Base-by-base conservation (phyloP, 2,888 invertebrate genomes). In the Micoletzkya japonica region DNA sequence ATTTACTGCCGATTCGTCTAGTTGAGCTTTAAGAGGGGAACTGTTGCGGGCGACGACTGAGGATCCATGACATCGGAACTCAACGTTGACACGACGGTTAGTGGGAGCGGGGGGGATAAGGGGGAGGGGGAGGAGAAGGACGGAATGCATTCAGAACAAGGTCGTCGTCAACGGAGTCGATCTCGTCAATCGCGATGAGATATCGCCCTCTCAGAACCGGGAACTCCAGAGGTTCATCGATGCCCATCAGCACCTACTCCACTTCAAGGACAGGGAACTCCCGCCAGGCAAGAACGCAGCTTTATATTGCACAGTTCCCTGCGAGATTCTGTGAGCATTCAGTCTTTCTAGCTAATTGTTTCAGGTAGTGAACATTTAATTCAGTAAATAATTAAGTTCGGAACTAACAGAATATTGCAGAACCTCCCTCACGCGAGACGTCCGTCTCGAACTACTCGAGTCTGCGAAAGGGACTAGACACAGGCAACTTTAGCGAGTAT, bases 151-250 rank as follows among this genome's bases (percentile, higher is more conserved):
- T n/a, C 68, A 83, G 81, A 80, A 78, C 63, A 84, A 83, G 74
- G 74, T 84, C 17, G 76, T 77, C 32, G 76, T 83, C n/a, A 85
- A 84, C 66, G 84, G 84, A 7, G 81, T 81, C 14, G 82, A 82
- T 60, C 67, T 84, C 24, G 37, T 84, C 50, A 84, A 84, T 49
- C 79, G 80, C 1, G 77, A 81, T 37, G 82, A 84, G 58, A 71
- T 84, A 7, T 82, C 82, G 4, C 69, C 73, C 0, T 79, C 81
- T 7, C 84, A 84, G 64, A 78, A 84, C 67, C 74, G 71, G 49
- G 71, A 68, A 44, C 71, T 59, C 30, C 70, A 61, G 66, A 32
- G 71, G 2, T 80, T 74, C 71, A 80, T 80, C 66, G 78, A 80
- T 58, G 72, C 67, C 26, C 76, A 80, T 71, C 44, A 72, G 1